These are phyloP conservation scores for Agapostemon virescens DNA, from an alignment of 2,888 invertebrate genomes.

Conservation along the genomic window DNA sequence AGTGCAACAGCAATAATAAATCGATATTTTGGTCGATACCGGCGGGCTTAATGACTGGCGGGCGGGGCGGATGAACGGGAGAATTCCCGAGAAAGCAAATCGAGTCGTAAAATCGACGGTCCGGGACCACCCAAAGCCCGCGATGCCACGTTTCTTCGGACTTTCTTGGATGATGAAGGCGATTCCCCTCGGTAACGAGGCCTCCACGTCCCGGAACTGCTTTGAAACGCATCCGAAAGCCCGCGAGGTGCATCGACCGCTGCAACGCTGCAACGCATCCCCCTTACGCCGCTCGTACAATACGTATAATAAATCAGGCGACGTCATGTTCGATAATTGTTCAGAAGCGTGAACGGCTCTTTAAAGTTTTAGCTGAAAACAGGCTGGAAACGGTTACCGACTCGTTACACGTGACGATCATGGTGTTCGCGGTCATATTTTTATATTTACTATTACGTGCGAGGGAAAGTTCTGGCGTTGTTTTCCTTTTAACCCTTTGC, in stretches of 20 bases:
- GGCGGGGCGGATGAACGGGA: conserved; percentile 15
- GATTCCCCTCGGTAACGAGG: conserved; percentile 67
- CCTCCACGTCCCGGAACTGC: conserved; percentile 36
- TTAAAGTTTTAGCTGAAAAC: not conserved
- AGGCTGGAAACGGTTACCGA: not conserved
- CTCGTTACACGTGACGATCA: not conserved
- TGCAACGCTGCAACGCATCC: not conserved
- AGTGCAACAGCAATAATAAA: conserved; percentile 8
- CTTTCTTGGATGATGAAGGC: conserved; percentile 70
- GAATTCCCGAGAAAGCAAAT: conserved; percentile 50
- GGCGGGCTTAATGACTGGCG: conserved; percentile 26
- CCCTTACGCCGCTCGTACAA: conserved; percentile 22
- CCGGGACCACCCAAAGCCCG: conserved; percentile 64
- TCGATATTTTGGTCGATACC: conserved; percentile 23
- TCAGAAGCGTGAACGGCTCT: conserved; percentile 20
- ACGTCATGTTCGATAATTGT: conserved; percentile 46
- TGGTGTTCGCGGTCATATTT: not conserved
- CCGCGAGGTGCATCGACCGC: conserved; percentile 1
- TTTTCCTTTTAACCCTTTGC: too few relatives aligned
- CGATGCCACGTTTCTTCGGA: conserved; percentile 59
- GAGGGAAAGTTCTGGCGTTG: too few relatives aligned
- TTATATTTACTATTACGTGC: too few relatives aligned
- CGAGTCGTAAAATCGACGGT: conserved; percentile 63
- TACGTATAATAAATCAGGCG: conserved; percentile 38
- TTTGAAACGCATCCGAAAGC: conserved; percentile 21